Percentiles rank a stretch among this genome's conserved stretches.
phyloP scores from a whole-genome alignment of 2,113 vertebrate species.

The Xenopus tropicalis region UCB_Xtro_10.0 CM004443.2:57543001-57543500 shows the following conservation, averaged over 20 bases:
- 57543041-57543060: constrained; percentile 95
- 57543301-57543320: not conserved
- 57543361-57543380: constrained; percentile 15
- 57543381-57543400: constrained; percentile 4
- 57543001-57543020: constrained; percentile 86
- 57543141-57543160: constrained; percentile 28
- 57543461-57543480: too few species aligned
- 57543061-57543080: constrained; percentile 93
- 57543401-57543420: not conserved
- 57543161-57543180: constrained; percentile 15
- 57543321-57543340: not conserved
- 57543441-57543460: not conserved
- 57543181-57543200: not conserved
- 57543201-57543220: not conserved
- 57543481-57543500: not conserved
- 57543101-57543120: constrained; percentile 20
- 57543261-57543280: not conserved
- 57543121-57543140: constrained; percentile 42
- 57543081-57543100: constrained; percentile 69
- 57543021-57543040: constrained; percentile 88
- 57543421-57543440: not conserved
- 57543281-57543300: too few species aligned
- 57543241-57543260: not conserved
- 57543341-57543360: constrained; percentile 5
- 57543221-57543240: not conserved